These are phyloP conservation scores for Drymonia ruficornis DNA, from an alignment of 2,888 invertebrate species.

Conservation along the genomic window DNA sequence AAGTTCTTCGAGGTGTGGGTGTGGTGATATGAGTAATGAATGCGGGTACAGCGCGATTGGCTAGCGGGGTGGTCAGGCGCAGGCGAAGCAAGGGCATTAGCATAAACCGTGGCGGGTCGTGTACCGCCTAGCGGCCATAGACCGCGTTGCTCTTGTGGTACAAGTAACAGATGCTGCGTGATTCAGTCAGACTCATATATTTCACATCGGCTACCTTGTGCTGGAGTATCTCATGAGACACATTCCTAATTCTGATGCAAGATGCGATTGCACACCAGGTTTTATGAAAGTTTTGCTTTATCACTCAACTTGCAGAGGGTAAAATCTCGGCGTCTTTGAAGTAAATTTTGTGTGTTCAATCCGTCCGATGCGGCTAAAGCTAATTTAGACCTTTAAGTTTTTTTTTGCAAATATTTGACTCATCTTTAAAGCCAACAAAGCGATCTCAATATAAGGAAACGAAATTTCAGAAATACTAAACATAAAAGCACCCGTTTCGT, in stretches of 20 bases:
- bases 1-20: conserved; percentile 32
- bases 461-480: conserved; percentile 27
- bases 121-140: conserved; percentile 47
- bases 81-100: conserved; percentile 54
- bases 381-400: no score
- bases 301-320: no score
- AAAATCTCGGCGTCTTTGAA: no score
- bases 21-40: conserved; percentile 45
- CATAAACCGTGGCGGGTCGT: conserved; percentile 68
- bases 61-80: conserved; percentile 63
- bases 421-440: conserved; percentile 5
- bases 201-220: not conserved
- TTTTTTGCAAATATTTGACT: not conserved
- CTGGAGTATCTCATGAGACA: no score
- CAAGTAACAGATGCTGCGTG: conserved; percentile 32
- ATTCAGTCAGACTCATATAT: not conserved
- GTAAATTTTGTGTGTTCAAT: no score
- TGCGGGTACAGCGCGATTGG: conserved; percentile 37
- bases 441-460: conserved; percentile 40
- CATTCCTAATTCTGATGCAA: no score
- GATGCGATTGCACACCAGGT: no score
- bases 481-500: conserved; percentile 17
- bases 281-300: no score
- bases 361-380: no score
- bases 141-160: conserved; percentile 32